A percentile compares a stretch with the other conserved stretches of the same genome.
These are phyloP conservation scores for Pterophyllum scalare DNA, from an alignment of 2,113 vertebrate genomes.

Conservation along the genomic window DNA sequence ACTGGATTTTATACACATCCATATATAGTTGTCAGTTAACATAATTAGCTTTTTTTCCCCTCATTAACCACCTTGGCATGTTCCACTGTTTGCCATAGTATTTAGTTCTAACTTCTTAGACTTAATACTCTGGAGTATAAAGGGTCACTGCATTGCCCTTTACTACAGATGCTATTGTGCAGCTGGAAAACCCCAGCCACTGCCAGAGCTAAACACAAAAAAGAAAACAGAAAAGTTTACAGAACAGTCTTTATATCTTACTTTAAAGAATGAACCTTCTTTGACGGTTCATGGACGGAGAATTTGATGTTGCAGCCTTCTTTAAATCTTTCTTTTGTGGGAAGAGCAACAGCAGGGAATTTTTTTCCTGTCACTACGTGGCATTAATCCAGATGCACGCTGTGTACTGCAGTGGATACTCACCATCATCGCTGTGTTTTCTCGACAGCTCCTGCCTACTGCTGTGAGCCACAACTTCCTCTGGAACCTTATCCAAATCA, in stretches of 20 bases:
- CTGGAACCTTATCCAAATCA: conserved; percentile 91
- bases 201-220: not conserved
- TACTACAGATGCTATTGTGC: not conserved
- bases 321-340: not conserved
- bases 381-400: conserved; percentile 40
- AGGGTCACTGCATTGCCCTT: conserved; percentile 20
- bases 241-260: not conserved
- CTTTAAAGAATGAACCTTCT: not conserved
- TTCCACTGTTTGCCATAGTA: not conserved
- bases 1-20: not conserved
- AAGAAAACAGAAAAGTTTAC: not conserved
- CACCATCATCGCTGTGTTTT: conserved; percentile 92
- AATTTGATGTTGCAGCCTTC: conserved; percentile 34
- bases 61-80: not conserved
- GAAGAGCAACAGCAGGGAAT: conserved; percentile 2
- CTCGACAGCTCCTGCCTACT: conserved; percentile 81
- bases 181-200: not conserved
- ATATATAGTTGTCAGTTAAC: not conserved
- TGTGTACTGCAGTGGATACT: conserved; percentile 58
- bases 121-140: not conserved
- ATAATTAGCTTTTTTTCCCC: not conserved
- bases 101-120: not conserved
- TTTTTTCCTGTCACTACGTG: conserved; percentile 15
- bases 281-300: conserved; percentile 17
- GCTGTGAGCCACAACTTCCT: conserved; percentile 85